Evolutionary conservation across 2,113 vertebrate species (phyloP), one percentile per base, ranked within the genome.

Genomic region (Rhinogobius similis): DNA sequence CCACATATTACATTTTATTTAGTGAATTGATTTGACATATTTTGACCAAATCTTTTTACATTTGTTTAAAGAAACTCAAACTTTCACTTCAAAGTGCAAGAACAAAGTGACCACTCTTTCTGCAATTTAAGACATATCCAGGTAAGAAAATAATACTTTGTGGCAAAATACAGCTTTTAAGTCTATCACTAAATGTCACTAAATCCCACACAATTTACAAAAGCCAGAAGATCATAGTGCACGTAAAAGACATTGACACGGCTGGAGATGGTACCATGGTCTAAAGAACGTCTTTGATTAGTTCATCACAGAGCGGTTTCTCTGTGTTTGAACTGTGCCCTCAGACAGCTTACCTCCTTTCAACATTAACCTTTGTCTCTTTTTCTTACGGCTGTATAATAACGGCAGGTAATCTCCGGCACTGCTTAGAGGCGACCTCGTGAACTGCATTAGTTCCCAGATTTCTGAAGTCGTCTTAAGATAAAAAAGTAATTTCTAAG

Each of bases 301-400:
- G 72, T 44, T 63, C 73, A 73, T 83, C 73, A 52, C 3, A 61
- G 86, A 67, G 43, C 61, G 61, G 62, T 67, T 82, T 84, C 72
- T 66, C 75, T 67, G 55, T 62, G 29, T 72, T 73, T 73, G 70
- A 81, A 83, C 83, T 86, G 78, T 87, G 76, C 71, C 86, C 76
- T 27, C 62, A 77, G 88, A 82, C 83, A 36, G 76, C 56, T 27
- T 70, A 80, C 81, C 77, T 71, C 72, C 70, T 90, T 87, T 91
- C 85, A 85, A 90, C 84, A 89, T 88, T 92, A 91, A 92, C 90
- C 91, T 92, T 91, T 92, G 82, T 78, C 83, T 83, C 77, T 66
- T 82, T 89, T 90, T 90, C 81, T 86, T 81, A 90, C 88, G 75
- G 89, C 87, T 88, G 82, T 89, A 89, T 85, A 87, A 87, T 89